Evolutionary conservation across 2,113 vertebrate species (phyloP), one percentile per base, ranked within the genome.

Genomic region (Rallus limicola): DNA sequence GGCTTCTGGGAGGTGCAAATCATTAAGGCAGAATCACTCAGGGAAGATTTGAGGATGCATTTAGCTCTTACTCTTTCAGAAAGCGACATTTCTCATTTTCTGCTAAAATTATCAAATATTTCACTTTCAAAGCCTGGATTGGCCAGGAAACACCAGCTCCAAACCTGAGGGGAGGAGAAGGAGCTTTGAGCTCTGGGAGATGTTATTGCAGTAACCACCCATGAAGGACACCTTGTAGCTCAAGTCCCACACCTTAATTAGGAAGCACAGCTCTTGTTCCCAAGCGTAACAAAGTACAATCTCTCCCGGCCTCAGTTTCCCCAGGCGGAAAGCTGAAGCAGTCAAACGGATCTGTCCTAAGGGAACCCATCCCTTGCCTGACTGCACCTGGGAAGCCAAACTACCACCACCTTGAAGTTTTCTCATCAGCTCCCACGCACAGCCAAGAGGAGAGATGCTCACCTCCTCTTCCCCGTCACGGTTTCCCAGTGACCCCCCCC

Each of bases 151-250:
- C 58, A 84, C 76, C 6, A 84, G 77, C 13, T 53, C 44, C 78
- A 85, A 89, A 71, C 12, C 12, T 0, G 14, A 68, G 62, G 42
- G 26, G 50, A 65, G 72, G 72, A 48, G 33, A 79, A 87, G 84
- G 50, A 87, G 78, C 55, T 85, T 7, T 48, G 70, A 85, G 87
- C 81, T 91, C 62, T 26, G 60, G 63, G 75, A 92, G 79, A 38
- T 91, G 79, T 81, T 67, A 76, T 25, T 90, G 81, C 26, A 62
- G 0, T 58, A 82, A 76, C 78, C 67, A 74, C 0, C 36, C 78
- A 36, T 88, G 90, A 93, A 95, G 87, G 90, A 95, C 90, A 95
- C 59, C 82, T 78, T 63, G 46, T 7, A 94, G 82, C 79, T 92
- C 3, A 26, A 95, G 78, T 69, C 64, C 29, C 82, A 72, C 23